A percentile compares a stretch with the other conserved stretches of the same genome.
These are phyloP conservation scores for Triops cancriformis DNA, from an alignment of 1,140 invertebrate genomes.

Conservation along the genomic window DNA sequence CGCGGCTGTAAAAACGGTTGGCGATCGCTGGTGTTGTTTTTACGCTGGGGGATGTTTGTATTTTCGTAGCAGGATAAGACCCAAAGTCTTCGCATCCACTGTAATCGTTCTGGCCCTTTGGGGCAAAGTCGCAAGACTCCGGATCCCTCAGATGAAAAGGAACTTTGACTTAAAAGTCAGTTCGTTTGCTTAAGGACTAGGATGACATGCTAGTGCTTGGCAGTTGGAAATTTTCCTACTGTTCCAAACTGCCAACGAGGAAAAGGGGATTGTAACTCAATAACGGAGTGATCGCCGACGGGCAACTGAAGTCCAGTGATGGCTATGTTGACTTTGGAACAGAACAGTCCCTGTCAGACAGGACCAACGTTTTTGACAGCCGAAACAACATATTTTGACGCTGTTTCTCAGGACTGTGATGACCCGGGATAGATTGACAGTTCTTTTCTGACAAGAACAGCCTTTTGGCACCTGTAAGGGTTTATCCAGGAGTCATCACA, in stretches of 20 bases:
- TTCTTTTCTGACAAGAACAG: neutral
- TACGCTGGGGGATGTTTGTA: no score
- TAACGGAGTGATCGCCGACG: neutral
- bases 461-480: constrained; percentile 9
- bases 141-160: no score
- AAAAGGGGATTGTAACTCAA: neutral
- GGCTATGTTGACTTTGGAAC: constrained; percentile 22
- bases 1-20: no score
- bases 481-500: neutral
- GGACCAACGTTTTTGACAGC: neutral
- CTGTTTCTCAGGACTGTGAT: neutral
- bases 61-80: no score
- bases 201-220: neutral
- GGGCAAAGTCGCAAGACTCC: no score
- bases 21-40: no score
- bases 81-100: no score
- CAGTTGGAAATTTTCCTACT: neutral
- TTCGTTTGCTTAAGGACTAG: neutral
- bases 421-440: neutral
- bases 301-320: constrained; percentile 6
- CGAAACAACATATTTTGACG: constrained; percentile 14
- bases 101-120: no score
- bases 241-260: neutral
- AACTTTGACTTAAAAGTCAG: no score
- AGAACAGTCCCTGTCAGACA: constrained; percentile 4